Base-by-base conservation (phyloP, 2,797 vertebrate genomes). In the Sus cebifrons region DNA sequence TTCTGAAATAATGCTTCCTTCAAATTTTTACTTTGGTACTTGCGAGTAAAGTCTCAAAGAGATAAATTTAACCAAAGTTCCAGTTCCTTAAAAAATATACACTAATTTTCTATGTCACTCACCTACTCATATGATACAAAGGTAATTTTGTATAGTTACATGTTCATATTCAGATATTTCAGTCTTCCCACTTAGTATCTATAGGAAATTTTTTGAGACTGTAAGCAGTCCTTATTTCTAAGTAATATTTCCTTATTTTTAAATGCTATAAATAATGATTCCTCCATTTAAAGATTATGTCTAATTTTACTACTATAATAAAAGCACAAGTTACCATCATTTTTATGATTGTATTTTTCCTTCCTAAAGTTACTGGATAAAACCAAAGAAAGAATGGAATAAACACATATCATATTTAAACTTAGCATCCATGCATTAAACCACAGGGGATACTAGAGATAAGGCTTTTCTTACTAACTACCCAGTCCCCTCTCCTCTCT, bases 201-300 rank as follows among this genome's bases (percentile, higher is more conserved):
- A 91, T 9, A 44, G 20, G 58, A 44, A 90, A 77, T 58, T 32
- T 52, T 89, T 93, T 78, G 70, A 15, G 20, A 86, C 14, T 94
- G 0, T 12, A 64, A 85, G 13, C 1, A 86, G 9, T 82, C 23
- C 71, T 71, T 23, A 65, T 60, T 67, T 18, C 23, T 56, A 90
- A 23, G 12, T 64, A 64, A 32, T 17, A 49, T 36, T 73, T 92
- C 14, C 64, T 44, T 36, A 68, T n/a, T 83, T 89, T 94, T 58
- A 62, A 92, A 49, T 71, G 54, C 40, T 7, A 54, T 29, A 65
- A 44, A 40, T 64, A 54, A 27, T 85, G 68, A 54, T 60, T 64
- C 1, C 11, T 82, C 23, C 13, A 87, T 49, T 83, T 91, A 44
- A 91, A 81, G 86, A 89, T 49, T 4, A 64, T 58, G 91, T 78